A percentile compares a stretch with the other conserved stretches of the same genome.
These are phyloP conservation scores for Eulimnadia texana DNA, from an alignment of 1,140 invertebrate genomes.

Conservation along the genomic window DNA sequence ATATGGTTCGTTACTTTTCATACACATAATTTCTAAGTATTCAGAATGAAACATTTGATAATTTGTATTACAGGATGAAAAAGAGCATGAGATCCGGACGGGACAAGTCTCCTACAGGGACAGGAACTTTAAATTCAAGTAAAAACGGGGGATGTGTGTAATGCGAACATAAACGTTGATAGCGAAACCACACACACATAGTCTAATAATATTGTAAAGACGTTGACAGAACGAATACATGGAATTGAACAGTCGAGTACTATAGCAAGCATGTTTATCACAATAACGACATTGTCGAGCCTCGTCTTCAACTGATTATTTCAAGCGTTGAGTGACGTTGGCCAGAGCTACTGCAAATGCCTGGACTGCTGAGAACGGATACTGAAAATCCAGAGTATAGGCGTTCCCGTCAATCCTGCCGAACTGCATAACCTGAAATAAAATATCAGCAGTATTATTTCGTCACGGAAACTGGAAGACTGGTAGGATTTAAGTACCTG, in stretches of 20 bases:
- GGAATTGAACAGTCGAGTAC: neutral
- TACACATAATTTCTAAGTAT: neutral
- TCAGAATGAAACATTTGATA: neutral
- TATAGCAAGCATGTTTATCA: neutral
- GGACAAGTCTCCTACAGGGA: constrained; percentile 57
- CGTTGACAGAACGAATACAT: neutral
- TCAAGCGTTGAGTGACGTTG: constrained; percentile 95
- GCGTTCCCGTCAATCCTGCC: constrained; percentile 96
- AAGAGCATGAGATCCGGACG: constrained; percentile 41
- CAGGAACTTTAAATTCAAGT: constrained; percentile 42
- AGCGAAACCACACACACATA: neutral
- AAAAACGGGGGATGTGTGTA: constrained; percentile 19
- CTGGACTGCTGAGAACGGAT: constrained; percentile 95
- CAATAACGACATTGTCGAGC: neutral
- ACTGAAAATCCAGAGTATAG: constrained; percentile 97
- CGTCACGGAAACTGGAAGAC: neutral
- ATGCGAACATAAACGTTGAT: neutral
- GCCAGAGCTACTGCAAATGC: constrained; percentile 96
- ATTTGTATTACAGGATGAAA: constrained; percentile 29
- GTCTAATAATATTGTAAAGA: constrained; percentile 4
- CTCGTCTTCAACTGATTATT: constrained; percentile 41
- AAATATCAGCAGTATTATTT: neutral
- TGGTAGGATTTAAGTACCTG: constrained; percentile 49
- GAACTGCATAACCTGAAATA: constrained; percentile 90
- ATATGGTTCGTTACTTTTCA: constrained; percentile 27